Conservation (phyloP, 2,797 vertebrate species). For the Clarias platycephalus region DNA sequence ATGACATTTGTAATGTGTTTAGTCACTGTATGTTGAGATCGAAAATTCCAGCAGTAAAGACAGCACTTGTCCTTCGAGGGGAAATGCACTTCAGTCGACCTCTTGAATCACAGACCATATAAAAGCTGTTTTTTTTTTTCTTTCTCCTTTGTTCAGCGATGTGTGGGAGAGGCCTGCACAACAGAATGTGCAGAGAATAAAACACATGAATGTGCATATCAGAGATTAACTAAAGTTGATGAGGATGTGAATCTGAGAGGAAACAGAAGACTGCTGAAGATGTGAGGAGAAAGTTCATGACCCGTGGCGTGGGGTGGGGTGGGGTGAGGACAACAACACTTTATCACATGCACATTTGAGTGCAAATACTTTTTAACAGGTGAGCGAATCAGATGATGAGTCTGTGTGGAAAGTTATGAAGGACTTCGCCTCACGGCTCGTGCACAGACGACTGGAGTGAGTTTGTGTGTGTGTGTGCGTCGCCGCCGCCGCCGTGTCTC, state of each 20-base stretch:
- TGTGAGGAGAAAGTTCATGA: not conserved
- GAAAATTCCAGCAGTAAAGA: not conserved
- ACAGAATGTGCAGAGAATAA: not conserved
- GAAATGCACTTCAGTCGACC: conserved; percentile 47
- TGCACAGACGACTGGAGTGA: not conserved
- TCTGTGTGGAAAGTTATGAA: not conserved
- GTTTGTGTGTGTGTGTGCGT: not conserved
- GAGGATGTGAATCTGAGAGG: not conserved
- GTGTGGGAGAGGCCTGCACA: not conserved
- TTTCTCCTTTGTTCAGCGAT: not conserved
- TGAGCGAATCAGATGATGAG: not conserved
- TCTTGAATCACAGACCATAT: conserved; percentile 13
- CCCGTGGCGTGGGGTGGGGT: not conserved
- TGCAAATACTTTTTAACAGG: too few relatives aligned
- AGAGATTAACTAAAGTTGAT: not conserved
- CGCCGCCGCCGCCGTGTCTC: conserved; percentile 18
- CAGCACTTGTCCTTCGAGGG: not conserved
- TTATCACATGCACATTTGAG: too few relatives aligned
- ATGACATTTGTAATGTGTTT: not conserved
- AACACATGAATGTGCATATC: not conserved
- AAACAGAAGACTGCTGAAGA: not conserved
- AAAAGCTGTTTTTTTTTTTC: not conserved
- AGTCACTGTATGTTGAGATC: not conserved
- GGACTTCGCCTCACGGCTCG: not conserved
- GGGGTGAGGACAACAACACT: not conserved